Evolutionary conservation across 2,888 invertebrate species (phyloP).

Genomic region (Drosophila fulvimacula): DNA sequence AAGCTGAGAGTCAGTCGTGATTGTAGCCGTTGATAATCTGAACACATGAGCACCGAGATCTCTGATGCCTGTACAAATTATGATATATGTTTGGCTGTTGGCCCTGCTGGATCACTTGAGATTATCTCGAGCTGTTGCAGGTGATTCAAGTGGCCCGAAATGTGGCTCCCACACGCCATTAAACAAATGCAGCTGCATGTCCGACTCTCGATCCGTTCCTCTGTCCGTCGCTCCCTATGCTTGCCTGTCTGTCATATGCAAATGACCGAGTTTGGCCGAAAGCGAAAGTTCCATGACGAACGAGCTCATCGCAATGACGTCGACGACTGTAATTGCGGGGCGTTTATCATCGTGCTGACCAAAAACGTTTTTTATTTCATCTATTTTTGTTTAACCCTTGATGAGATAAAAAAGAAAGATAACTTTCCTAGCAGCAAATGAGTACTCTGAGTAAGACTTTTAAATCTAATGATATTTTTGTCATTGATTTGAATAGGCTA

Average conservation of each 20-base stretch:
- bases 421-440: conserved; percentile 35
- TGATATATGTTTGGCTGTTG: conserved; percentile 39
- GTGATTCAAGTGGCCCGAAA: conserved; percentile 36
- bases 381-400: conserved; percentile 19
- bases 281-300: conserved; percentile 72
- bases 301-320: conserved; percentile 55
- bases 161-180: conserved; percentile 60
- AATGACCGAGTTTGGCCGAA: conserved; percentile 64
- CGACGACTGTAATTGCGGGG: conserved; percentile 52
- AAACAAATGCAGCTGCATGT: conserved; percentile 28
- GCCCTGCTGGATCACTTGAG: conserved; percentile 18
- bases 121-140: conserved; percentile 55
- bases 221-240: background rate
- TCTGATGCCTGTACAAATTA: conserved; percentile 67
- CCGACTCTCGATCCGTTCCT: conserved; percentile 1
- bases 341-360: conserved; percentile 38
- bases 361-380: conserved; percentile 23
- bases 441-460: background rate
- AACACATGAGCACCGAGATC: conserved; percentile 62
- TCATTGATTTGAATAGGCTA: too few relatives aligned
- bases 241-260: conserved; percentile 56
- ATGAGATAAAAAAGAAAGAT: conserved; percentile 18
- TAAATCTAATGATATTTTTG: background rate
- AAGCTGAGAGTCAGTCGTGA: conserved; percentile 52
- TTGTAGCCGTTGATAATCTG: conserved; percentile 70